A percentile compares a stretch with the other conserved stretches of the same genome.
Conservation (phyloP, 2,113 vertebrate genomes). For the Acrocephalus arundinaceus region DNA sequence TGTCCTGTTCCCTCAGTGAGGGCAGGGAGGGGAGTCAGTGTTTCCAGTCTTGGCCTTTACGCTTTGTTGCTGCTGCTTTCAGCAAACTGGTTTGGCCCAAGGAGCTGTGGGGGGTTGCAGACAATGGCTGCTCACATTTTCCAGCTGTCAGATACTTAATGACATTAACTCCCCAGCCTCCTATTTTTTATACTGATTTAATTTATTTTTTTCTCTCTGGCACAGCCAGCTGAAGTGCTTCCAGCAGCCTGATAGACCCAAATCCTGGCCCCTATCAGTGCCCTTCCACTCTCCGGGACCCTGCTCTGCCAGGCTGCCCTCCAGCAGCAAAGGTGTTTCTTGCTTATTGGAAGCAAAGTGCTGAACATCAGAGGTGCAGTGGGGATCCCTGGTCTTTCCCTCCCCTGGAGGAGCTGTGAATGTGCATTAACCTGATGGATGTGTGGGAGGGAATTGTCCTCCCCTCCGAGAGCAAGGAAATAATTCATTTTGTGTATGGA, state of each 20-base stretch:
- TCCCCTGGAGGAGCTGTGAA: background rate
- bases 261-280: background rate
- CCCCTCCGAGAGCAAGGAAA: background rate
- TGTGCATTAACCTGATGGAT: background rate
- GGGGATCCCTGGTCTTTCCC: background rate
- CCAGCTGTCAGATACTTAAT: slow-evolving; percentile 31
- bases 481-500: background rate
- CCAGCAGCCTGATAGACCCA: background rate
- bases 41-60: background rate
- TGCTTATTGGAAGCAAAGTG: background rate
- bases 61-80: background rate
- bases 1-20: background rate
- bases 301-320: background rate
- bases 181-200: background rate
- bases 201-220: background rate
- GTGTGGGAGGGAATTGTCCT: background rate
- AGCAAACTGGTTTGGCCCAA: background rate
- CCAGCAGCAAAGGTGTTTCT: background rate
- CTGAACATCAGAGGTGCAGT: background rate
- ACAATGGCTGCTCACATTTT: slow-evolving; percentile 45
- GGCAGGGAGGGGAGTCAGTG: background rate
- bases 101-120: background rate
- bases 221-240: background rate
- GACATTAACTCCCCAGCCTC: background rate
- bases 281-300: background rate